phyloP scores from a whole-genome alignment of 1,140 invertebrate genomes.

The Calliopsis andreniformis region DNA sequence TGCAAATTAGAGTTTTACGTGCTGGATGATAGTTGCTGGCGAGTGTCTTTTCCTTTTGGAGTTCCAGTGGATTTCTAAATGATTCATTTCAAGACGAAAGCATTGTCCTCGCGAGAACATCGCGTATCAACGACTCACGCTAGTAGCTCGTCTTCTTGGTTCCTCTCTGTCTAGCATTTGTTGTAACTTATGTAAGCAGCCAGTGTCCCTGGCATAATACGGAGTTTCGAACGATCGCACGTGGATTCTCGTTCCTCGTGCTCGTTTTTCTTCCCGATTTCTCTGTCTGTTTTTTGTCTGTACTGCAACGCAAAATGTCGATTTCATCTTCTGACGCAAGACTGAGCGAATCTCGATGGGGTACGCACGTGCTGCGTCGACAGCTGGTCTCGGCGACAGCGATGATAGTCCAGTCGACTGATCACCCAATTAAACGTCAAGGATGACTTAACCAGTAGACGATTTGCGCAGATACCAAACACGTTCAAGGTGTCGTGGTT shows the following conservation, averaged over 20 bases:
- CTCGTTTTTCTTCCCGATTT: neutral
- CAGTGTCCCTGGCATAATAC: slow-evolving; percentile 1
- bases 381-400: neutral
- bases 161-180: neutral
- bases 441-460: neutral
- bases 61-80: too few species aligned
- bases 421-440: neutral
- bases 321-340: neutral
- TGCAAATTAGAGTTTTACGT: too few species aligned
- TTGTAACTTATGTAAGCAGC: slow-evolving; percentile 29
- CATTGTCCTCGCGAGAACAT: slow-evolving; percentile 1
- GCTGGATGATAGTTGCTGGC: too few species aligned
- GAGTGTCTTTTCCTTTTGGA: too few species aligned
- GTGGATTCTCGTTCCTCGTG: slow-evolving; percentile 3
- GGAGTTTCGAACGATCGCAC: neutral
- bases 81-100: neutral
- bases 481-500: too few species aligned
- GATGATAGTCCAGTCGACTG: neutral
- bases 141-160: neutral
- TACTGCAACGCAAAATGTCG: neutral
- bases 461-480: neutral
- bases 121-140: neutral
- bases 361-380: neutral
- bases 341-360: neutral
- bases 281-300: too few species aligned